Evolutionary conservation across 2,113 vertebrate genomes (phyloP).

Genomic region (Eolophus roseicapilla): DNA sequence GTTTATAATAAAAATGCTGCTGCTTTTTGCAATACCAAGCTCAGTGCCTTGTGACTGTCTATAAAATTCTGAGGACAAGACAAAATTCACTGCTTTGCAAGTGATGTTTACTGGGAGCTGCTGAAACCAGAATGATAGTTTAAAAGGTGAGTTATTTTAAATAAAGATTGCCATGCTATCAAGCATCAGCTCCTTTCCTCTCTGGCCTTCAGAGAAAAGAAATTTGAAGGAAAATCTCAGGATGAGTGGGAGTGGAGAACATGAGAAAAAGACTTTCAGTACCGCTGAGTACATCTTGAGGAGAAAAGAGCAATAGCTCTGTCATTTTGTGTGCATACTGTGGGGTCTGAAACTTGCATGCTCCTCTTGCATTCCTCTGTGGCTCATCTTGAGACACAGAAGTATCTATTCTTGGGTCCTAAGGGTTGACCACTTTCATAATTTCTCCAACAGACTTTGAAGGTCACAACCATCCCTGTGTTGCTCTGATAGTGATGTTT

Average conservation of each 20-base stretch:
- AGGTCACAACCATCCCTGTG: background rate
- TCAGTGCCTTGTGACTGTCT: background rate
- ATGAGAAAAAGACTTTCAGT: background rate
- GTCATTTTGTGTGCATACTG: background rate
- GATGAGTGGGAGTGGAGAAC: background rate
- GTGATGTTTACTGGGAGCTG: background rate
- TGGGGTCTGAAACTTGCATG: background rate
- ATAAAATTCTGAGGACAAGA: background rate
- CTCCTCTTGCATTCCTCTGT: background rate
- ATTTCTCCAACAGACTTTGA: background rate
- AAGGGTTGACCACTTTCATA: background rate
- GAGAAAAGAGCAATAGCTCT: background rate
- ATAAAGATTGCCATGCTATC: background rate
- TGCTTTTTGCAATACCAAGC: constrained; percentile 18
- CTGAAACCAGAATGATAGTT: background rate
- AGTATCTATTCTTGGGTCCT: background rate
- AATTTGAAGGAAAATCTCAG: background rate
- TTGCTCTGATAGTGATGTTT: background rate
- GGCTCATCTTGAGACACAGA: background rate
- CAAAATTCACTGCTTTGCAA: constrained; percentile 17
- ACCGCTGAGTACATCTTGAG: background rate
- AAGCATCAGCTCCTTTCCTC: background rate
- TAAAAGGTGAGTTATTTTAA: background rate
- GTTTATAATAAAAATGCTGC: constrained; percentile 39
- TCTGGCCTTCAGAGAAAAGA: background rate